Evolutionary conservation across 2,888 invertebrate species (phyloP).

Genomic region (Halocaridina rubra): DNA sequence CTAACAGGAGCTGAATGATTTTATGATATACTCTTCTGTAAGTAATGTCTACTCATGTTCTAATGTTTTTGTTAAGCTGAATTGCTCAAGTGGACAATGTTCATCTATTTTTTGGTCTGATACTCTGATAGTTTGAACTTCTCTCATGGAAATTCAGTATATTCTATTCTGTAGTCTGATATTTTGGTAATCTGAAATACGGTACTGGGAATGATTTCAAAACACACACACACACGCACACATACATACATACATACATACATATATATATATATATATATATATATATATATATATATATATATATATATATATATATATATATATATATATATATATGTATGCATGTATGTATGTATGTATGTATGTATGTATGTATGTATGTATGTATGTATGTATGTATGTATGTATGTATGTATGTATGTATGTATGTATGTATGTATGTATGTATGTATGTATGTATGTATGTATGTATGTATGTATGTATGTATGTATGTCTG

Average conservation of each 20-base stretch:
- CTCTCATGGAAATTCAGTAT: not conserved
- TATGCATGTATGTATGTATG: not conserved
- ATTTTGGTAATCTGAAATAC: not conserved
- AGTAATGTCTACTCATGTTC: too few species aligned
- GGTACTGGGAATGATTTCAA: not conserved
- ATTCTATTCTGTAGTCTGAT: not conserved
- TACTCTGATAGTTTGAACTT: too few species aligned
- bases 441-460: not conserved
- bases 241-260: not conserved
- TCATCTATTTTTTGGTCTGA: too few species aligned
- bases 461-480: not conserved
- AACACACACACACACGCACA: not conserved
- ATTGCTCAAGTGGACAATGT: too few species aligned
- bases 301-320: not conserved
- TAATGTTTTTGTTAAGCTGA: too few species aligned
- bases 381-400: conserved; percentile 1
- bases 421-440: not conserved
- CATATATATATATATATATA: not conserved
- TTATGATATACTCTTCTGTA: too few species aligned
- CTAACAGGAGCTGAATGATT: too few species aligned
- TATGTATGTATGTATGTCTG: too few species aligned
- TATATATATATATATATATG: not conserved
- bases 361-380: not conserved
- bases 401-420: not conserved
- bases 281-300: not conserved